phyloP scores from a whole-genome alignment of 2,797 vertebrate species.

The Sebastes itinus region DNA sequence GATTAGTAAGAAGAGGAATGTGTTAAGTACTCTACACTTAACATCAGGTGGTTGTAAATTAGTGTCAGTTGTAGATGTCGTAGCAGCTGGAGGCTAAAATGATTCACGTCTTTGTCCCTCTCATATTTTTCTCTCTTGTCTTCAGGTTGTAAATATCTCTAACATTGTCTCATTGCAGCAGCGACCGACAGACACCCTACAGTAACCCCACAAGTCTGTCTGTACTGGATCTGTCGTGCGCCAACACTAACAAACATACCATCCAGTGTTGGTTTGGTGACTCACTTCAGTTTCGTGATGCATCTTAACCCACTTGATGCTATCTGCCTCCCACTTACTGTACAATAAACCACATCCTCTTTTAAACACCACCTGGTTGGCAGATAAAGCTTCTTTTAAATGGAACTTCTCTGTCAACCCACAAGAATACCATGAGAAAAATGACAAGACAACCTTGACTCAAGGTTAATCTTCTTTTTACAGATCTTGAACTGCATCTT shows the following conservation, averaged over 20 bases:
- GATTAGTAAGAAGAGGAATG: background rate
- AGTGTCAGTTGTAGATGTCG: background rate
- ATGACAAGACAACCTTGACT: background rate
- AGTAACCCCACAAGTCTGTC: background rate
- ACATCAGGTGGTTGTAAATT: background rate
- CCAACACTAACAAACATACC: background rate
- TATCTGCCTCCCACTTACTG: background rate
- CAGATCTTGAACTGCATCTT: background rate
- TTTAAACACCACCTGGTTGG: constrained; percentile 2
- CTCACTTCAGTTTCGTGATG: constrained; percentile 9
- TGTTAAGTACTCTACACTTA: background rate
- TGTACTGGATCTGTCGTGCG: background rate
- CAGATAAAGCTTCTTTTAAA: background rate
- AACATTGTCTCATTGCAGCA: background rate
- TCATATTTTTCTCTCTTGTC: background rate
- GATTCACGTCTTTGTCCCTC: background rate
- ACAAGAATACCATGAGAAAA: background rate
- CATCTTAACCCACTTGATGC: background rate
- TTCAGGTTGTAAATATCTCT: background rate
- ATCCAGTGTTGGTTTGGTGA: constrained; percentile 34
- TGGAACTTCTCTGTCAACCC: background rate
- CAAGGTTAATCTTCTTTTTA: background rate
- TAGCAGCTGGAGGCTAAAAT: background rate
- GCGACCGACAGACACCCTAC: background rate
- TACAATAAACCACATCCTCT: background rate